These are phyloP conservation scores for Trypoxylus dichotomus DNA, from an alignment of 1,140 invertebrate species.

Conservation along the genomic window DNA sequence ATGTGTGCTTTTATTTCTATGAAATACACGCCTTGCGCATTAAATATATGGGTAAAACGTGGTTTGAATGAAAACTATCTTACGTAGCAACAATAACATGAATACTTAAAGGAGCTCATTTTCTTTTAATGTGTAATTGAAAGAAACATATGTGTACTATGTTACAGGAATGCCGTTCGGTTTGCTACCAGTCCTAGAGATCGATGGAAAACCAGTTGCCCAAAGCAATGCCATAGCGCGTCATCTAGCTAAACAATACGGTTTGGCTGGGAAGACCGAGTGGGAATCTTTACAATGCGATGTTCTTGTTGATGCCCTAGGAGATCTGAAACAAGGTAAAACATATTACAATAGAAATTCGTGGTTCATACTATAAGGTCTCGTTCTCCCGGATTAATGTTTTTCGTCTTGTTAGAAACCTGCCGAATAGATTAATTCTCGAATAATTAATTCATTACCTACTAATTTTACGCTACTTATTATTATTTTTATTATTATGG, in stretches of 20 bases:
- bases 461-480: no score
- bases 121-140: no score
- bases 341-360: slow-evolving; percentile 1
- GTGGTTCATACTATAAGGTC: no score
- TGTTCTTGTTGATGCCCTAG: slow-evolving; percentile 61
- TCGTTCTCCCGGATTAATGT: no score
- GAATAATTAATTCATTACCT: no score
- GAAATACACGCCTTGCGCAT: no score
- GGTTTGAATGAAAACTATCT: no score
- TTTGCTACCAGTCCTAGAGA: slow-evolving; percentile 68
- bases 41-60: no score
- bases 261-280: slow-evolving; percentile 62
- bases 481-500: neutral
- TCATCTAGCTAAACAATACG: slow-evolving; percentile 65
- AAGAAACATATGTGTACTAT: neutral
- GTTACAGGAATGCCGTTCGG: slow-evolving; percentile 60
- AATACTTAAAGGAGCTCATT: neutral
- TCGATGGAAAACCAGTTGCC: slow-evolving; percentile 65
- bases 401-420: no score
- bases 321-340: slow-evolving; percentile 60
- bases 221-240: slow-evolving; percentile 68
- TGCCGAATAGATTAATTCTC: no score
- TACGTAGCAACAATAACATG: no score
- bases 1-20: no score
- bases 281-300: slow-evolving; percentile 67